Evolutionary conservation across 2,888 invertebrate species (phyloP), one percentile per base, ranked within the genome.

Genomic region (Drosophila borborema): DNA sequence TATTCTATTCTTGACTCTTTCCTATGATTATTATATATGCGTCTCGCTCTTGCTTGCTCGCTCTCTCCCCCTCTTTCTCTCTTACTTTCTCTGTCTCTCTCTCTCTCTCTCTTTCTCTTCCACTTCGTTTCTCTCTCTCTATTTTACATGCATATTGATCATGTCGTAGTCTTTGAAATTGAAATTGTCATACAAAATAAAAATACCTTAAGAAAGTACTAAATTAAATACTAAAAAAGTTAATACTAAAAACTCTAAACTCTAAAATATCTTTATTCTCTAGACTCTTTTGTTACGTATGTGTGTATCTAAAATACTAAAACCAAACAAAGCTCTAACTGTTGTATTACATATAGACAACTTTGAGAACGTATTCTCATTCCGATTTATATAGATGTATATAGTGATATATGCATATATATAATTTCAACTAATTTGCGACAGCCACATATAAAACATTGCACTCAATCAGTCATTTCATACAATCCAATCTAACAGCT

Each of bases 291-390:
- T 68, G 68, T 77, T 77, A 71, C 64, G 66, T 88, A 80, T 83
- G 81, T 89, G 89, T 83, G 89, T 88, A 74, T 23, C 48, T 38
- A 18, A 56, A 51, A 49, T 85, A 72, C 40, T 49, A 55, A 51
- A n/a, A n/a, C 10, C 12, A 34, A 28, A 45, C 56, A 62, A 59
- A 60, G 59, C 77, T 83, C 77, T 89, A 77, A 86, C 68, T 86
- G 87, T 83, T 89, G 82, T 83, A 74, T 63, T 69, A 72, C 68
- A 70, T 49, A 49, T 76, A 73, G 85, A 87, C 64, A 73, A 69
- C 73, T 66, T 73, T 73, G 65, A 77, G 67, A 78, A 54, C 69
- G 67, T 70, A 67, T 62, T 63, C 60, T 55, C 41, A 63, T 64
- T 74, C 72, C 71, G 60, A 74, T 76, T 64, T 48, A 59, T 60